Base-by-base conservation (phyloP, 2,113 vertebrate species). In the Sylvia atricapilla region DNA sequence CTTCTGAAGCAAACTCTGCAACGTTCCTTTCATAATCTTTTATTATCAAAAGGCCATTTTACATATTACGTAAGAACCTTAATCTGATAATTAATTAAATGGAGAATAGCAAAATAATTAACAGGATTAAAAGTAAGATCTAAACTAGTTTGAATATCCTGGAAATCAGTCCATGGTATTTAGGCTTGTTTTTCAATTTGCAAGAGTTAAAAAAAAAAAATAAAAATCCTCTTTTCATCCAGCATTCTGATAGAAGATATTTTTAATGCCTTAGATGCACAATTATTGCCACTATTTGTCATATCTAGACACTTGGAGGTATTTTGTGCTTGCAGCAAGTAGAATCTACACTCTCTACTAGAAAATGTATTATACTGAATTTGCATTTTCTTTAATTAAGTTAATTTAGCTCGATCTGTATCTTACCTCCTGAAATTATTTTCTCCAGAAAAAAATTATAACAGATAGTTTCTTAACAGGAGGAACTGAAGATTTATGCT, bases 311-410 rank as follows among this genome's bases (percentile, higher is more conserved):
- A 79, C 22, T 22, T 66, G 39, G 17, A 70, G n/a, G 64, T 20
- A 77, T 50, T 87, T 55, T 70, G 56, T 90, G 46, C 75, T 93
- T 58, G 59, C 46, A 80, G 72, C 50, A 83, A 95, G 56, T 56
- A 74, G 70, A 82, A 70, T 58, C 27, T 66, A 78, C 14, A 69
- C 8, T 86, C 20, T 70, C 25, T 56, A 47, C 25, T 52, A 73
- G n/a, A 89, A 84, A 77, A 77, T 37, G 27, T 28, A 70, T 70
- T 90, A 10, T 64, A 59, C 25, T 84, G 60, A 44, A 87, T 95
- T 94, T 95, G 80, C 66, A 76, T 94, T 94, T 91, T 88, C 89
- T 85, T 89, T 94, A 89, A 91, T 91, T 87, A 89, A 95, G 18
- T 90, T 72, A 84, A 72, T 85, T 87, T 89, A 84, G 77, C 66